A percentile compares a stretch with the other conserved stretches of the same genome.
Evolutionary conservation across 2,888 invertebrate genomes (phyloP).

Genomic region (Caenorhabditis angaria): DNA sequence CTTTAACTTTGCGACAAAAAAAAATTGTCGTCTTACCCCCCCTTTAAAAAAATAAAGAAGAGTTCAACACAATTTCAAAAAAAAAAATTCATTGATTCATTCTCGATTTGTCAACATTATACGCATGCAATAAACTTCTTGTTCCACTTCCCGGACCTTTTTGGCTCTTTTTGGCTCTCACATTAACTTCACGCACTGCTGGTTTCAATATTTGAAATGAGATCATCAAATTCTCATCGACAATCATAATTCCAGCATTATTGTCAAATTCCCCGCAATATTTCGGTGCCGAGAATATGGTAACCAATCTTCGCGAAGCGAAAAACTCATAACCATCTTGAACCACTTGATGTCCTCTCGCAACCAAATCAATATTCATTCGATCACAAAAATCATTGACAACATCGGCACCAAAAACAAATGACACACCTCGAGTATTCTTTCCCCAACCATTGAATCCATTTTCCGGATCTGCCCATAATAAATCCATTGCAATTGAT

Average conservation of each 20-base stretch:
- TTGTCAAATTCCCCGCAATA: conserved; percentile 62
- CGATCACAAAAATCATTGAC: conserved; percentile 50
- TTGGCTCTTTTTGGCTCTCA: conserved; percentile 21
- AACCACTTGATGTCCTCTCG: conserved; percentile 49
- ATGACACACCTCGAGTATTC: conserved; percentile 52
- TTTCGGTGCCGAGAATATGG: conserved; percentile 50
- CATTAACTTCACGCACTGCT: conserved; percentile 12
- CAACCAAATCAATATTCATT: conserved; percentile 58
- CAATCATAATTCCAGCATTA: conserved; percentile 51
- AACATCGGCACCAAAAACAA: conserved; percentile 52
- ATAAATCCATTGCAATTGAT: conserved; percentile 48
- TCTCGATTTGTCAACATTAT: background rate
- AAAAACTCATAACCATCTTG: conserved; percentile 54
- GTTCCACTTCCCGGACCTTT: background rate
- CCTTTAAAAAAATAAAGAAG: too few species aligned
- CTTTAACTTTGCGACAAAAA: too few species aligned
- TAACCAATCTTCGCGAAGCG: conserved; percentile 38
- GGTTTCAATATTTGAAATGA: conserved; percentile 42
- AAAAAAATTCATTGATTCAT: too few species aligned
- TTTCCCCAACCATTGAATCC: conserved; percentile 47
- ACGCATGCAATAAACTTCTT: background rate
- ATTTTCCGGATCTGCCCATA: conserved; percentile 57
- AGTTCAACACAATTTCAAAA: too few species aligned
- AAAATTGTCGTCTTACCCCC: too few species aligned
- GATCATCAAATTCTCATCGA: conserved; percentile 36